Percentiles rank a stretch among this genome's conserved stretches.
phyloP scores from a whole-genome alignment of 2,113 vertebrate genomes.

The Podocnemis expansa region DNA sequence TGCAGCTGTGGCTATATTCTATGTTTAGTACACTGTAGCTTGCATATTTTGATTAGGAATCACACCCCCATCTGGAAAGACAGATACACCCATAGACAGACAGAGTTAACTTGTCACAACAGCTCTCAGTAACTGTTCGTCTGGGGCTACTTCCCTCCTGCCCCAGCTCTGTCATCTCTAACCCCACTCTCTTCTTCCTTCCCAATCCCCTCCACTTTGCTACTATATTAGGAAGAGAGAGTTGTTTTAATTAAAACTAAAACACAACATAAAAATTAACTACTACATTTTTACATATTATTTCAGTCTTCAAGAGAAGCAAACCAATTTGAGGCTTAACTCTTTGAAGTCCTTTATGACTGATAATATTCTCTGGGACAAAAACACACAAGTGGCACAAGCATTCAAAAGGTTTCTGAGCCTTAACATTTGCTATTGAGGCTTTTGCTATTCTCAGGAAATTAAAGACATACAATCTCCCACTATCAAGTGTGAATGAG shows the following conservation, averaged over 20 bases:
- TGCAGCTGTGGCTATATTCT: background rate
- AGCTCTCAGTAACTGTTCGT: background rate
- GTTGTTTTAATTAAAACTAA: background rate
- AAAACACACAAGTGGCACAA: no score
- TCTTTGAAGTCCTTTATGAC: background rate
- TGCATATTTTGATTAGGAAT: background rate
- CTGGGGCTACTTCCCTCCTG: background rate
- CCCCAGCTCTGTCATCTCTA: background rate
- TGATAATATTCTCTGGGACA: background rate
- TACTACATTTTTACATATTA: background rate
- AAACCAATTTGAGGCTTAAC: background rate
- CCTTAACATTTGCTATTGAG: background rate
- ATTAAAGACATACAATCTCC: background rate
- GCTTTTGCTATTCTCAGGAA: background rate
- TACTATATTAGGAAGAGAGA: background rate
- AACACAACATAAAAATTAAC: background rate
- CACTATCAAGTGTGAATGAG: no score
- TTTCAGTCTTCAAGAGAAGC: background rate
- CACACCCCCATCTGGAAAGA: background rate
- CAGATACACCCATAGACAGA: background rate
- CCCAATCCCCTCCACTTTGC: no score
- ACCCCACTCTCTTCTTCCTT: rapidly evolving
- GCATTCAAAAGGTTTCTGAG: background rate
- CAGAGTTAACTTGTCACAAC: background rate
- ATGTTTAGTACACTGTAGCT: background rate